Conservation (phyloP, 2,113 vertebrate species). For the Urocynchramus pylzowi region DNA sequence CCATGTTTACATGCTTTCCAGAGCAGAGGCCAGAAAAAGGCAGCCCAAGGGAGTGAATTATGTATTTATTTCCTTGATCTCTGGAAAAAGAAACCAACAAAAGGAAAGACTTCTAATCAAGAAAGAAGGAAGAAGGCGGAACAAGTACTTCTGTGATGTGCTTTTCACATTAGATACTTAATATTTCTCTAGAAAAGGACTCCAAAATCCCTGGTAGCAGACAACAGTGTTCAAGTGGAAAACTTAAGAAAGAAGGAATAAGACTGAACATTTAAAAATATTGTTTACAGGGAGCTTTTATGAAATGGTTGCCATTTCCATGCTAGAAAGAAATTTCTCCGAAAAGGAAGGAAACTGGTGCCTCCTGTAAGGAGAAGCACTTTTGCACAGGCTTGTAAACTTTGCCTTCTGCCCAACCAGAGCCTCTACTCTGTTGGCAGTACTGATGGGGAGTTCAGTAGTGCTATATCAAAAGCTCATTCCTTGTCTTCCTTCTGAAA, state of each 20-base stretch:
- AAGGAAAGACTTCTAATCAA: background rate
- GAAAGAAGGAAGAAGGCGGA: background rate
- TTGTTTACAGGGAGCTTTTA: background rate
- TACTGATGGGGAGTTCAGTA: too few species aligned
- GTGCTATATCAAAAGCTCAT: background rate
- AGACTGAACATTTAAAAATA: background rate
- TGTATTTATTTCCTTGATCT: background rate
- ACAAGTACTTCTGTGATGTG: background rate
- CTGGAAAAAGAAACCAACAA: background rate
- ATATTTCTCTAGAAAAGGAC: background rate
- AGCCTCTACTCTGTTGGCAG: background rate
- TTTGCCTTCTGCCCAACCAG: background rate
- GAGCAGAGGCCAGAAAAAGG: background rate
- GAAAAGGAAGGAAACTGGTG: background rate
- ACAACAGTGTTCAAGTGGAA: background rate
- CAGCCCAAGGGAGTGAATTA: background rate
- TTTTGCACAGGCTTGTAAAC: background rate
- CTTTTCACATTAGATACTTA: background rate
- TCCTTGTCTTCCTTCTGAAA: background rate
- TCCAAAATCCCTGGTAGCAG: background rate
- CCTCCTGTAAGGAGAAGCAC: background rate
- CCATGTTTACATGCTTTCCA: background rate
- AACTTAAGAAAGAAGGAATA: background rate
- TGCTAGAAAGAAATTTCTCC: background rate
- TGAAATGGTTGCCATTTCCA: background rate